Base-by-base conservation (phyloP, 2,113 vertebrate genomes). In the Nestor notabilis region DNA sequence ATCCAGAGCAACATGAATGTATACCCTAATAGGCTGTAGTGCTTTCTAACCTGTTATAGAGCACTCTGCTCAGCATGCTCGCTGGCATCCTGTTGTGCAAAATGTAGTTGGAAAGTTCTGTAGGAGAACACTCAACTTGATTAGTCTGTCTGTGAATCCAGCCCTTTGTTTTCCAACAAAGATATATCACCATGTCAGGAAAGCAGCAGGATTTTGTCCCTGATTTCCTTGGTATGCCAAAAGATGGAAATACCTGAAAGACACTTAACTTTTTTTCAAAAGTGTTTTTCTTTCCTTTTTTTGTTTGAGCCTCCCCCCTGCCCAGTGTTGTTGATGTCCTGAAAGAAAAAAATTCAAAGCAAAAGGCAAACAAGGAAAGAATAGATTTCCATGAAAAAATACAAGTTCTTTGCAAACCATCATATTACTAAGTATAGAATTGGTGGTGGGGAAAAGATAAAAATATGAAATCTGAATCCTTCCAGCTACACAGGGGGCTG, bases 1-100 rank as follows among this genome's bases (percentile, higher is more conserved):
- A 93, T 58, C 31, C 77, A 94, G 82, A 94, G 90, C 41, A 44
- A 5, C 60, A 87, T 37, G 76, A 90, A 81, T 39, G 46, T 24
- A 49, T 77, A 76, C 70, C 61, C 46, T 87, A 87, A 87, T 69
- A 55, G 91, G 66, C 89, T 89, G 76, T 33, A 68, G 47, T 46
- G 81, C 83, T 69, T 95, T 86, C 92, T 94, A 79, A 89, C 89
- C 89, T 87, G 43, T 87, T 72, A 43, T 11, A 50, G 49, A 93
- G 79, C 71, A 46, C 87, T 76, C 69, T 63, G 72, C 92, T 78
- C 96, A 80, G 93, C 94, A 37, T 53, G 76, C 18, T 78, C 9
- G 5, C 17, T 20, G 74, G n/a, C 61, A 20, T 50, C 92, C 93
- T 53, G 79, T 58, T 50, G 84, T 60, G 81, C 61, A 89, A 96